These are phyloP conservation scores for Corydoras sp. DNA, from an alignment of 2,113 vertebrate genomes.

Conservation along the genomic window DNA sequence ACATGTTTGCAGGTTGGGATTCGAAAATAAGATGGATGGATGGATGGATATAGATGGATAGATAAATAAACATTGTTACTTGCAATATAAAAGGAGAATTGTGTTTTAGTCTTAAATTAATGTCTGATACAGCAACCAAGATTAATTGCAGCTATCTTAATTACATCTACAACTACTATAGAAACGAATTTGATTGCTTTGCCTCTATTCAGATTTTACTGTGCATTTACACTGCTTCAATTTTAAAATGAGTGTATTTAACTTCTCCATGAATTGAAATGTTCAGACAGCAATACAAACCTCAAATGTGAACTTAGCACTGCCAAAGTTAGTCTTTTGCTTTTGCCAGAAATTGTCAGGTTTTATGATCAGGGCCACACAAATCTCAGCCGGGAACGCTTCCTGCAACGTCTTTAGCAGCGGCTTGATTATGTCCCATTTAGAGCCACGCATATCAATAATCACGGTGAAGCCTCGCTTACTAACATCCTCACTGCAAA, in stretches of 20 bases:
- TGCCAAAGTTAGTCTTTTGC: slow-evolving; percentile 98
- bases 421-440: slow-evolving; percentile 98
- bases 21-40: too few relatives aligned
- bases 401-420: slow-evolving; percentile 94
- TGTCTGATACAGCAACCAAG: too few relatives aligned
- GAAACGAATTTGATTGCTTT: too few relatives aligned
- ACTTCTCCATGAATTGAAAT: background rate
- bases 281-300: slow-evolving; percentile 55
- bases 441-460: slow-evolving; percentile 97
- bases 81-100: too few relatives aligned
- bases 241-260: background rate
- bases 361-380: slow-evolving; percentile 95
- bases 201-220: too few relatives aligned
- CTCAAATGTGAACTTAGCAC: slow-evolving; percentile 98
- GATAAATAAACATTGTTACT: too few relatives aligned
- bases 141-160: too few relatives aligned
- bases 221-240: too few relatives aligned
- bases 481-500: slow-evolving; percentile 86
- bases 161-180: too few relatives aligned
- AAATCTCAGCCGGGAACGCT: slow-evolving; percentile 90
- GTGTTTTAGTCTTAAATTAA: too few relatives aligned
- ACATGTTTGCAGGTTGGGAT: too few relatives aligned
- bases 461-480: slow-evolving; percentile 96
- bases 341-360: slow-evolving; percentile 99
- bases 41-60: too few relatives aligned